Evolutionary conservation across 2,888 invertebrate genomes (phyloP), one percentile per base, ranked within the genome.

Genomic region (Melinaea menophilus): DNA sequence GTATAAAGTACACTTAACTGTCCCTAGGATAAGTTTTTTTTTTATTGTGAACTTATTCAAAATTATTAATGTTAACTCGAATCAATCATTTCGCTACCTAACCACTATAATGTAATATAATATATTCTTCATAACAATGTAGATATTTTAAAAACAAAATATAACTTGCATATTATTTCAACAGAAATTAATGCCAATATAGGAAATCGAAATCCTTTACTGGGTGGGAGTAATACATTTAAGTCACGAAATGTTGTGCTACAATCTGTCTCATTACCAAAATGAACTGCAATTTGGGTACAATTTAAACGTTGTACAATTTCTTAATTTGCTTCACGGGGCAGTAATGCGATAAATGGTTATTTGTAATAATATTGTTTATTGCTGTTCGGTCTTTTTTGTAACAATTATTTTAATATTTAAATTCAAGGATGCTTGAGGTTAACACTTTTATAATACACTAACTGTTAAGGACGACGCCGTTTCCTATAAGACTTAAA

Each of bases 231-330:
- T 58, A 59, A 47, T 37, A 56, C 59, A 63, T 63, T 63, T 55
- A 59, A 63, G 58, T 63, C 63, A 59, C 59, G 63, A 56, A 59
- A 59, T 59, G 59, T 59, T 46, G 55, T 5, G 48, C 63, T 56
- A 51, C 59, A 59, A 63, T 55, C 59, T 58, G 62, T 41, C 45
- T 59, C 63, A 63, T 63, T 63, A 63, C 59, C 55, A 56, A 48
- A 63, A 63, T 59, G 63, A 59, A 41, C 59, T 12, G 63, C 59
- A 63, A 63, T 63, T 63, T 63, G 59, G 56, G 51, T 59, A 63
- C 58, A 63, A 63, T 47, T 56, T 63, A 56, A 59, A 47, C 58
- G 55, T 47, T 48, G 59, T 46, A 63, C 58, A 63, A 59, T 63
- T 58, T 63, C 63, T 63, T 63, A 56, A 63, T 63, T 63, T 63